Evolutionary conservation across 1,140 invertebrate genomes (phyloP).

Genomic region (Belonocnema kinseyi): DNA sequence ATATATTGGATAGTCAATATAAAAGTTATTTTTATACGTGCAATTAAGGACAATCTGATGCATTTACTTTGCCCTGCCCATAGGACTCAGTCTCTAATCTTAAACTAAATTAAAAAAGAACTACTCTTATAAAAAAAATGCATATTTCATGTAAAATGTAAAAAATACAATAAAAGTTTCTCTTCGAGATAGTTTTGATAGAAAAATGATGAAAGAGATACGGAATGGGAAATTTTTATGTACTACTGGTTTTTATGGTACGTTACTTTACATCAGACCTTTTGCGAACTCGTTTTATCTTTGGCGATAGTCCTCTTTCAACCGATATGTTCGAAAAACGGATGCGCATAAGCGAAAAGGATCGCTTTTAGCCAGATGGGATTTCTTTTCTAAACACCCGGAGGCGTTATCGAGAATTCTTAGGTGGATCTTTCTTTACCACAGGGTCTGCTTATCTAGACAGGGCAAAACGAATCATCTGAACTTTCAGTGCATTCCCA

Average conservation of each 20-base stretch:
- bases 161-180: neutral
- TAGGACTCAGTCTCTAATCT: too few species aligned
- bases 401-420: slow-evolving; percentile 16
- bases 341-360: slow-evolving; percentile 12
- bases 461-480: neutral
- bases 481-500: slow-evolving; percentile 11
- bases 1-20: too few species aligned
- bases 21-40: too few species aligned
- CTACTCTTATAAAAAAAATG: neutral
- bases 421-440: slow-evolving; percentile 22
- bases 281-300: neutral
- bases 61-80: too few species aligned
- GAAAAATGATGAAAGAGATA: neutral
- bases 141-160: neutral
- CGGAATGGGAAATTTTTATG: neutral
- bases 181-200: too few species aligned
- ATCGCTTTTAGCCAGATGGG: slow-evolving; percentile 25
- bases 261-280: slow-evolving; percentile 9
- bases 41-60: too few species aligned
- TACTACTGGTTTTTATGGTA: neutral
- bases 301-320: slow-evolving; percentile 19
- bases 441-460: slow-evolving; percentile 1
- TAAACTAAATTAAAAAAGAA: neutral
- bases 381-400: slow-evolving; percentile 24
- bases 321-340: slow-evolving; percentile 20